Percentiles rank a stretch among this genome's conserved stretches.
Conservation (phyloP, 2,797 vertebrate species). For the Megalops cyprinoides region DNA sequence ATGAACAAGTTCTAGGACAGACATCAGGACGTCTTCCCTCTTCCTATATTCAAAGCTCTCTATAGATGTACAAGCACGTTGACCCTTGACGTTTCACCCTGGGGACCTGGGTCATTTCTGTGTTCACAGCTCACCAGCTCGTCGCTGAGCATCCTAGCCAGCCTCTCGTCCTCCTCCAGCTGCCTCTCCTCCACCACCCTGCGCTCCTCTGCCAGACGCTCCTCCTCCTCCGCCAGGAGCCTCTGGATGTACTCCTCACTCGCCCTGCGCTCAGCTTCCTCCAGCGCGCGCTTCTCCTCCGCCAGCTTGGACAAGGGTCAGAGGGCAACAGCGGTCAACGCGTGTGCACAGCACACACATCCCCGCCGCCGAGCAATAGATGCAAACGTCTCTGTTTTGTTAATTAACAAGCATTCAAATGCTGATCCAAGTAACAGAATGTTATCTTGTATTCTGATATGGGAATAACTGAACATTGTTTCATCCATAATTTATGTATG, state of each 20-base stretch:
- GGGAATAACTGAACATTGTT: too few relatives aligned
- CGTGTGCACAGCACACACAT: neutral
- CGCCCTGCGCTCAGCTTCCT: conserved; percentile 83
- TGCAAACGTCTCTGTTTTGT: neutral
- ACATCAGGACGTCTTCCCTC: too few relatives aligned
- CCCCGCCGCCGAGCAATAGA: neutral
- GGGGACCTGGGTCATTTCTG: conserved; percentile 43
- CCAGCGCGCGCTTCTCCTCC: conserved; percentile 78
- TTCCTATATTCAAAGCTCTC: too few relatives aligned
- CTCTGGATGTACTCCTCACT: conserved; percentile 87
- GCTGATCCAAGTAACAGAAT: too few relatives aligned
- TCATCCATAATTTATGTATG: too few relatives aligned
- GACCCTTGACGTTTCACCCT: neutral
- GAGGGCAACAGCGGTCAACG: neutral
- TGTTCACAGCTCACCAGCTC: conserved; percentile 65
- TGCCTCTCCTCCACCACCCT: conserved; percentile 66
- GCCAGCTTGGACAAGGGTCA: conserved; percentile 69
- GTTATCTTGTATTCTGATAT: too few relatives aligned
- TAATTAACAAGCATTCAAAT: too few relatives aligned
- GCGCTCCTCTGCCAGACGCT: conserved; percentile 69
- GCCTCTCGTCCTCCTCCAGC: conserved; percentile 72
- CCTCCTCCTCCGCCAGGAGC: conserved; percentile 82
- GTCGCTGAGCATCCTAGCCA: conserved; percentile 58
- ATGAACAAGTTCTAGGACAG: too few relatives aligned
- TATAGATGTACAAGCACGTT: too few relatives aligned